These are phyloP conservation scores for Phallusia fumigata DNA, from an alignment of 23 tunicate genomes.

Conservation along the genomic window DNA sequence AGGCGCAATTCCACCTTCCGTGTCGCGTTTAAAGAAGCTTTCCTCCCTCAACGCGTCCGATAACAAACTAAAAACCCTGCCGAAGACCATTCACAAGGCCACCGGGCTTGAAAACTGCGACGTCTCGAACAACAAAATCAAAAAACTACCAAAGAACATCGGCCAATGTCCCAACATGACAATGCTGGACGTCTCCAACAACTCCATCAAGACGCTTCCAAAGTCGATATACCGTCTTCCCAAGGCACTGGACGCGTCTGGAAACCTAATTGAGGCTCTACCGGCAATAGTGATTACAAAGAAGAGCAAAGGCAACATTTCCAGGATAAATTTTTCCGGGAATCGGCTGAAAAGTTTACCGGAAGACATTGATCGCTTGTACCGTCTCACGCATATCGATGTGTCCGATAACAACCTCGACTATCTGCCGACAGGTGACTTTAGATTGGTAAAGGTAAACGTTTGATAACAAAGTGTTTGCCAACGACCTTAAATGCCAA, in stretches of 20 bases:
- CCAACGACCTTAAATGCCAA: too few species aligned
- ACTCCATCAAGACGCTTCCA: constrained; percentile 79
- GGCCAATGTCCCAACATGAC: constrained; percentile 81
- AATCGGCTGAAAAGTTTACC: constrained; percentile 75
- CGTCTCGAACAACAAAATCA: constrained; percentile 74
- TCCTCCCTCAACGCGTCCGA: constrained; percentile 60
- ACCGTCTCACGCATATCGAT: constrained; percentile 51
- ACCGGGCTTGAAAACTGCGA: constrained; percentile 78
- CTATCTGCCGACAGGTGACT: constrained; percentile 42
- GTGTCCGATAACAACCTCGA: constrained; percentile 55
- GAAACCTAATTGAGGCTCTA: constrained; percentile 62
- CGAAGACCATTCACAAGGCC: constrained; percentile 85
- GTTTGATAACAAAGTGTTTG: too few species aligned
- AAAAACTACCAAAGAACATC: constrained; percentile 89
- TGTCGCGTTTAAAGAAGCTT: constrained; percentile 64
- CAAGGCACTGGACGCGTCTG: constrained; percentile 75
- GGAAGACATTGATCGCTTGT: constrained; percentile 64
- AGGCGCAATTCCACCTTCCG: constrained; percentile 85
- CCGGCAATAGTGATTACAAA: constrained; percentile 78
- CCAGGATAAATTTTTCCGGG: constrained; percentile 55
- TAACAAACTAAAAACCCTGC: constrained; percentile 87
- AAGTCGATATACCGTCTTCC: constrained; percentile 87
- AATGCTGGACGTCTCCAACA: constrained; percentile 76
- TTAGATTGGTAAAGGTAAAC: too few species aligned
- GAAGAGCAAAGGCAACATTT: constrained; percentile 84